These are phyloP conservation scores for Hydrochoerus hydrochaeris DNA, from an alignment of 2,113 vertebrate genomes.

Conservation along the genomic window DNA sequence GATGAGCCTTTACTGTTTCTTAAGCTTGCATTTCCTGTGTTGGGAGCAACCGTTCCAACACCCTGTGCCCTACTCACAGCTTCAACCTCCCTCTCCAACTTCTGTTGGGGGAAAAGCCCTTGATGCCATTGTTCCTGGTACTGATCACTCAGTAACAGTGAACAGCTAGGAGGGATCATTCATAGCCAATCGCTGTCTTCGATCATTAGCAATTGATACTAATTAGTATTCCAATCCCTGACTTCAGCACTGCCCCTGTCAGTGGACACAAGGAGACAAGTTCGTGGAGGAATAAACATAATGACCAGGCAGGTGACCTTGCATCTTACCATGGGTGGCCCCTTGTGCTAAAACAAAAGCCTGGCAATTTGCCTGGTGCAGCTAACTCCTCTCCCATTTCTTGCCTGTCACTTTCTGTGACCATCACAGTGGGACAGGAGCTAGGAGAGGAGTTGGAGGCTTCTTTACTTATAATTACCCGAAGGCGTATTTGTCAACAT, in stretches of 20 bases:
- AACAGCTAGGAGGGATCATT: not conserved
- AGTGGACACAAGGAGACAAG: not conserved
- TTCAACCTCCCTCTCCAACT: no score
- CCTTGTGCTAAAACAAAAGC: not conserved
- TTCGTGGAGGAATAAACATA: accelerated
- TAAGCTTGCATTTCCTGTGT: not conserved
- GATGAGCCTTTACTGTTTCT: not conserved
- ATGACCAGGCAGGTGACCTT: not conserved
- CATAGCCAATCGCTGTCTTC: not conserved
- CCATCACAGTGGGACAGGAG: not conserved
- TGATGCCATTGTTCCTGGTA: not conserved
- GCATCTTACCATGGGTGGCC: accelerated
- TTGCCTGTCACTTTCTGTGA: not conserved
- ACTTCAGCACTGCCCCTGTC: not conserved
- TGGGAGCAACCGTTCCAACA: no score
- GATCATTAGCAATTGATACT: no score
- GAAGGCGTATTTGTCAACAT: not conserved
- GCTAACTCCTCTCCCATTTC: not conserved
- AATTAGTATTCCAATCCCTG: not conserved
- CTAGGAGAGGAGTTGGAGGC: not conserved
- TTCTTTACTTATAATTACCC: not conserved
- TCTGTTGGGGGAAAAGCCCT: not conserved
- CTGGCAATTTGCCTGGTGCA: accelerated
- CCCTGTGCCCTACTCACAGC: accelerated
- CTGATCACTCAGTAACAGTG: not conserved